A percentile compares a stretch with the other conserved stretches of the same genome.
Conservation (phyloP, 1,140 invertebrate genomes). For the Idris sp. region DNA sequence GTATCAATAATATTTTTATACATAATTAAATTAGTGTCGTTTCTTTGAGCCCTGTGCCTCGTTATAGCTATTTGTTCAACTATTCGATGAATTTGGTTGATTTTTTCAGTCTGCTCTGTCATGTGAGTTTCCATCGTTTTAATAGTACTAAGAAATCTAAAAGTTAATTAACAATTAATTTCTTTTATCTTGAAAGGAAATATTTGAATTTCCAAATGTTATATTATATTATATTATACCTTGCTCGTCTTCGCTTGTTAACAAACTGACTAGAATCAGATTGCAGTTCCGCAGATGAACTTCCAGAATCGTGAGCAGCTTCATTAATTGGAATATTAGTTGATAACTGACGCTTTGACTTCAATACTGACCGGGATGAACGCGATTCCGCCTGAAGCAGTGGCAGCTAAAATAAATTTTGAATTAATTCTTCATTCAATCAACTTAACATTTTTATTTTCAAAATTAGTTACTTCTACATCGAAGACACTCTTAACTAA, state of each 20-base stretch:
- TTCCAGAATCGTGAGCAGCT: conserved; percentile 74
- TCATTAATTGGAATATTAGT: conserved; percentile 75
- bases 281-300: conserved; percentile 77
- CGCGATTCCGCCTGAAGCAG: conserved; percentile 76
- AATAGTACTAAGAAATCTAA: conserved; percentile 71
- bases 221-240: conserved; percentile 66
- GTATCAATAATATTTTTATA: conserved; percentile 72
- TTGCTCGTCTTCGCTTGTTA: conserved; percentile 72
- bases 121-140: conserved; percentile 73
- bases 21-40: conserved; percentile 68
- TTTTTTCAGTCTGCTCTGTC: conserved; percentile 71
- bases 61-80: conserved; percentile 72
- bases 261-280: conserved; percentile 78
- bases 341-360: conserved; percentile 76
- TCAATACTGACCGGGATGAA: conserved; percentile 76
- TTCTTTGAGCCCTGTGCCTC: conserved; percentile 70
- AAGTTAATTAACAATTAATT: too few relatives aligned
- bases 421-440: neutral
- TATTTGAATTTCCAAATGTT: too few relatives aligned
- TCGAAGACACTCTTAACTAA: too few relatives aligned
- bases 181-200: too few relatives aligned
- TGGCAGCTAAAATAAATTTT: conserved; percentile 69
- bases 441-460: neutral
- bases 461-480: too few relatives aligned
- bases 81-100: conserved; percentile 75